A percentile compares a stretch with the other conserved stretches of the same genome.
These are phyloP conservation scores for Lasioglossum leucozonium DNA, from an alignment of 2,888 invertebrate genomes.

Conservation along the genomic window DNA sequence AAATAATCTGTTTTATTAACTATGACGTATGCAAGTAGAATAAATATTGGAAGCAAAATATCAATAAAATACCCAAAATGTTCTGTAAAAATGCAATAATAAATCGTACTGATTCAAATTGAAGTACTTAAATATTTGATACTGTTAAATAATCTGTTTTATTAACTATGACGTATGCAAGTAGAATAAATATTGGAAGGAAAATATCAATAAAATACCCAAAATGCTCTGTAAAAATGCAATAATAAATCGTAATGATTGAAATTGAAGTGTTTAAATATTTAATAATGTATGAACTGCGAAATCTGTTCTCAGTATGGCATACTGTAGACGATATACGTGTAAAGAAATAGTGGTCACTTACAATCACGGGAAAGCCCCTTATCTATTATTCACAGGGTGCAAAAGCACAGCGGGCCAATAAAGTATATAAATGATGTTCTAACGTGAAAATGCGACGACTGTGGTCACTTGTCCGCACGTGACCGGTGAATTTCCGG, in stretches of 20 bases:
- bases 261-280: background rate
- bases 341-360: conserved; percentile 4
- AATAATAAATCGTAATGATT: background rate
- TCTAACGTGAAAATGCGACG: conserved; percentile 59
- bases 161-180: too few relatives aligned
- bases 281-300: background rate
- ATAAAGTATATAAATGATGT: conserved; percentile 67
- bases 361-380: conserved; percentile 13
- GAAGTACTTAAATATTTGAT: background rate
- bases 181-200: background rate
- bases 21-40: too few relatives aligned
- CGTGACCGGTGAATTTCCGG: conserved; percentile 59
- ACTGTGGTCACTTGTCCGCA: conserved; percentile 64
- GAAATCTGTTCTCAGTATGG: conserved; percentile 1
- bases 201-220: background rate
- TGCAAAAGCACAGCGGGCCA: conserved; percentile 42
- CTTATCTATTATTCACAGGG: conserved; percentile 52
- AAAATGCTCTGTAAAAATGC: background rate
- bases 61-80: background rate
- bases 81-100: background rate
- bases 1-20: too few relatives aligned
- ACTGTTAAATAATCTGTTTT: too few relatives aligned
- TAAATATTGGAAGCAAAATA: background rate
- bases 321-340: background rate
- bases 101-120: background rate